Conservation (phyloP, 2,113 vertebrate genomes). For the Bujurquina vittata region DNA sequence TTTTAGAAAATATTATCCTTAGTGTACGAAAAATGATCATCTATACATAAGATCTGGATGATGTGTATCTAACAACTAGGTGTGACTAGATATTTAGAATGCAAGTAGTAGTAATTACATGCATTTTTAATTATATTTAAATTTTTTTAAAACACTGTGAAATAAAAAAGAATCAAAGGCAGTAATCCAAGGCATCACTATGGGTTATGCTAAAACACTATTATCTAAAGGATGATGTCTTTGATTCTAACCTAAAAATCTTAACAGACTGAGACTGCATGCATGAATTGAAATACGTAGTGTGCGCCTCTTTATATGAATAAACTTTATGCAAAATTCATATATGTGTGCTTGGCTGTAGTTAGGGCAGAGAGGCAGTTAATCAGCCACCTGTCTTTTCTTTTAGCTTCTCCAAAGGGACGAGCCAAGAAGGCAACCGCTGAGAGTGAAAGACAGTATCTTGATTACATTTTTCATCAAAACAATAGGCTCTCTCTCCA, state of each 20-base stretch:
- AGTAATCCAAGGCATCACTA: background rate
- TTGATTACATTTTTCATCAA: constrained; percentile 72
- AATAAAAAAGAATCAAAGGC: too few relatives aligned
- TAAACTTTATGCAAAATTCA: background rate
- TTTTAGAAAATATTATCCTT: too few relatives aligned
- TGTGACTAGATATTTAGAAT: too few relatives aligned
- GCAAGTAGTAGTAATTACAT: too few relatives aligned
- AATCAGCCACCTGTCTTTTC: constrained; percentile 36
- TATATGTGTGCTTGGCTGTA: background rate
- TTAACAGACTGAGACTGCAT: background rate
- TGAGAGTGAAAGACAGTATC: constrained; percentile 50
- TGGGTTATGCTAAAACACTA: too few relatives aligned
- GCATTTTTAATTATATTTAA: too few relatives aligned
- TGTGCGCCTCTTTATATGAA: background rate
- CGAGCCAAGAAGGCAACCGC: constrained; percentile 26
- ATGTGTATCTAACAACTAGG: too few relatives aligned
- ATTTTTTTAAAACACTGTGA: too few relatives aligned
- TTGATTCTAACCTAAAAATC: background rate
- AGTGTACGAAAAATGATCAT: too few relatives aligned
- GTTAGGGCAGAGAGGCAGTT: constrained; percentile 9
- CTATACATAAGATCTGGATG: too few relatives aligned
- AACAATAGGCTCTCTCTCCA: constrained; percentile 55
- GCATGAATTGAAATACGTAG: background rate
- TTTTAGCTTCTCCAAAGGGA: constrained; percentile 28
- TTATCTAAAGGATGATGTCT: background rate